Conservation (phyloP, 2,113 vertebrate genomes). For the Protobothrops flavoviridis region DNA sequence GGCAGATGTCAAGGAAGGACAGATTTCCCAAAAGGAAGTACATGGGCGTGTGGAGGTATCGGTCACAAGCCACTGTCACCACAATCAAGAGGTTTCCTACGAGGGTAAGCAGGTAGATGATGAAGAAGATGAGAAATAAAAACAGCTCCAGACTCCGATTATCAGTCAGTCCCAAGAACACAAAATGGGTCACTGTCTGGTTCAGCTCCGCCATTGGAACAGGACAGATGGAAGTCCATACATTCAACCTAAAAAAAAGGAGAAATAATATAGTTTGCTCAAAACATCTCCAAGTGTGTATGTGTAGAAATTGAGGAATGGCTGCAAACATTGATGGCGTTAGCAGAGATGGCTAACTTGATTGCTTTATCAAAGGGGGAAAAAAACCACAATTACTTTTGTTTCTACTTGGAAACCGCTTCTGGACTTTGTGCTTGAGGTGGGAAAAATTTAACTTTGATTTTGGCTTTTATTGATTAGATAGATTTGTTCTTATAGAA, state of each 20-base stretch:
- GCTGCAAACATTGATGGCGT: too few relatives aligned
- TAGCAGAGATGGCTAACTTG: too few relatives aligned
- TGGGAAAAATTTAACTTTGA: too few relatives aligned
- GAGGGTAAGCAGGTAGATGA: constrained; percentile 54
- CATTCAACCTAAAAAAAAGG: not conserved
- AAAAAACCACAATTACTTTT: too few relatives aligned
- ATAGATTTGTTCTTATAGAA: too few relatives aligned
- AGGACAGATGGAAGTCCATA: not conserved
- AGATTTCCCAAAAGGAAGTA: constrained; percentile 69
- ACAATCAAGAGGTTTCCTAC: constrained; percentile 58
- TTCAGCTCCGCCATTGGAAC: not conserved
- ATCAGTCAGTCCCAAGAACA: constrained; percentile 60
- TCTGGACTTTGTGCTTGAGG: too few relatives aligned
- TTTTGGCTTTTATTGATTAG: too few relatives aligned
- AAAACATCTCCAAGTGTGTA: not conserved
- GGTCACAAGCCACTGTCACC: constrained; percentile 24
- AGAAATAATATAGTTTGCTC: not conserved
- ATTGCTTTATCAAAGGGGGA: too few relatives aligned
- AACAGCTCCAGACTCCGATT: constrained; percentile 35
- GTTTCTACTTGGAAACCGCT: too few relatives aligned
- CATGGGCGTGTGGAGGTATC: constrained; percentile 59
- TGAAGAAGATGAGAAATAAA: constrained; percentile 49
- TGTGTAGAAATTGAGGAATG: not conserved
- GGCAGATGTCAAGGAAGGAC: constrained; percentile 66
- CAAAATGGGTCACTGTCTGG: constrained; percentile 54